Evolutionary conservation across 2,888 invertebrate genomes (phyloP).

Genomic region (Limnephilus rhombicus): DNA sequence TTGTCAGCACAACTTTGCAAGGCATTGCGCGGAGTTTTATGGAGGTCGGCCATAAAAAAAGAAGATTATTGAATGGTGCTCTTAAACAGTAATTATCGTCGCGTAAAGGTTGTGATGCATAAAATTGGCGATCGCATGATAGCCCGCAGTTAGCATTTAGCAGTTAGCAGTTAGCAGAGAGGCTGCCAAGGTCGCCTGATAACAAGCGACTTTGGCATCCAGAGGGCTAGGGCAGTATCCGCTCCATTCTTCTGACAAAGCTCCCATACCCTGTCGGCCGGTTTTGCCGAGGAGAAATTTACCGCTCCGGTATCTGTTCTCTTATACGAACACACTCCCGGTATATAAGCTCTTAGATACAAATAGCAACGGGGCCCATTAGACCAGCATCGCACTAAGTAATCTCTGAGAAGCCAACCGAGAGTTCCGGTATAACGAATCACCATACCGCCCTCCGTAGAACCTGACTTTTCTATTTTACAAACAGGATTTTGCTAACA

Average conservation of each 20-base stretch:
- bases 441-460: background rate
- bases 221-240: slow-evolving; percentile 54
- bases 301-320: slow-evolving; percentile 52
- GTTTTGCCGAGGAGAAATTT: slow-evolving; percentile 58
- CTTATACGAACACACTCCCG: background rate
- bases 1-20: background rate
- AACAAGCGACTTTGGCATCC: slow-evolving; percentile 27
- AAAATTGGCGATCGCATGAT: background rate
- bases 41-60: background rate
- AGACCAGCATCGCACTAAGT: slow-evolving; percentile 59
- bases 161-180: background rate
- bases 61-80: background rate
- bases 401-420: slow-evolving; percentile 33
- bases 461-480: background rate
- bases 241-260: slow-evolving; percentile 64
- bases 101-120: background rate
- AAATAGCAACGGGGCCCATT: slow-evolving; percentile 63
- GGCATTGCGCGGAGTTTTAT: background rate
- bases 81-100: background rate
- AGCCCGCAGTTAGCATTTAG: background rate
- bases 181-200: slow-evolving; percentile 13
- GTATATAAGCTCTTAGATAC: slow-evolving; percentile 39
- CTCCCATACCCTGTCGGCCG: slow-evolving; percentile 59
- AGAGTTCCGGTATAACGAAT: slow-evolving; percentile 28
- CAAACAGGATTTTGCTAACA: background rate